phyloP scores from a whole-genome alignment of 2,888 invertebrate genomes.

The Zeuzera pyrina region DNA sequence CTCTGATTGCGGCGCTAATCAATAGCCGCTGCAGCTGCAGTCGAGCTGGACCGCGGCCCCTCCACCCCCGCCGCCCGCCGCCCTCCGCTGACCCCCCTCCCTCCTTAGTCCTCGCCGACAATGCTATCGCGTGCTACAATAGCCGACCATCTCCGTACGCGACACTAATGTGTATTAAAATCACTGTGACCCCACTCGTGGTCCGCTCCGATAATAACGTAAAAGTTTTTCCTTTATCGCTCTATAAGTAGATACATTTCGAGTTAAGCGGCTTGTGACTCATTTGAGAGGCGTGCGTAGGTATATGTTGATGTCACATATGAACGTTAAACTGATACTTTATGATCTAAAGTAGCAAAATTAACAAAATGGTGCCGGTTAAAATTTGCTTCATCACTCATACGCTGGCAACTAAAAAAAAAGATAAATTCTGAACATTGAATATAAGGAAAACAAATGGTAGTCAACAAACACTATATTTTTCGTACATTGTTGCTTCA shows the following conservation, averaged over 20 bases:
- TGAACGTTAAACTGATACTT: background rate
- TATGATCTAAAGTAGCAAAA: background rate
- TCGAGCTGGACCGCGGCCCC: conserved; percentile 22
- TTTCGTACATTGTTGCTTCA: no score
- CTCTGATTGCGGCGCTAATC: conserved; percentile 32
- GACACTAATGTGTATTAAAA: conserved; percentile 1
- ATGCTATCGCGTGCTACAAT: conserved; percentile 10
- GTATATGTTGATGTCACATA: no score
- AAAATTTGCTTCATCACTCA: no score
- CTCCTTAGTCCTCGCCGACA: conserved; percentile 3
- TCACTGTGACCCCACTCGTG: background rate
- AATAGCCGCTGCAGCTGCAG: conserved; percentile 49
- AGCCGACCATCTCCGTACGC: background rate
- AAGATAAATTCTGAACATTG: no score
- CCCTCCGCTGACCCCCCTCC: no score
- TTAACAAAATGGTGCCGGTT: background rate
- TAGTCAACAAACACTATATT: no score
- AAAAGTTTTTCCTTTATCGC: no score
- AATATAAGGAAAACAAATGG: no score
- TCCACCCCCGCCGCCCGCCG: conserved; percentile 1
- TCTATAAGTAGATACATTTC: no score
- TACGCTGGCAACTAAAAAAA: no score
- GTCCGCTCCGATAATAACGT: background rate
- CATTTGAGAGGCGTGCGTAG: no score
- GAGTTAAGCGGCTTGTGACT: no score